Evolutionary conservation across 2,888 invertebrate species (phyloP), one percentile per base, ranked within the genome.

Genomic region (Anarsia innoxiella): DNA sequence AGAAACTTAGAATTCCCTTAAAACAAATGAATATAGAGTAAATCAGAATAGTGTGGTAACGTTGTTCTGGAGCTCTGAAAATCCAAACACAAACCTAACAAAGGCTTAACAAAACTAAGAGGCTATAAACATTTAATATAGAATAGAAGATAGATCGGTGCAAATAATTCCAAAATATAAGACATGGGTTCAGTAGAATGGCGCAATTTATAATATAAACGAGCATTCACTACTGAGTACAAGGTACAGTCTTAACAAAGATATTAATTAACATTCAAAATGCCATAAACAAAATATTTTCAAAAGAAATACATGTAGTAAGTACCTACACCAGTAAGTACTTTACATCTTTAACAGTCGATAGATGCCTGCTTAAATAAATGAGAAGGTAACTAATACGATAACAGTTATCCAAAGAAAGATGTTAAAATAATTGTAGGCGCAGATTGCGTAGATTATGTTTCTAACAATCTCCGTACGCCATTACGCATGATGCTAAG

Each of bases 181-280:
- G 46, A 59, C 47, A 49, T 52, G 52, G 53, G 49, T 49, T 58
- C 49, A 55, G 53, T 55, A 58, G 62, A 64, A 55, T 46, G 44
- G 51, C 54, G 46, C 41, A 48, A 40, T 42, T 53, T 59, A 58
- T 51, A 59, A 19, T 5, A 5, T n/a, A n/a, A n/a, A n/a, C 8
- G 8, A 19, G 51, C 53, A 60, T 55, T 52, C 43, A 33, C 57
- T 66, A 66, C 45, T 49, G 50, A 44, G 31, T 38, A 61, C 40
- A 52, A 59, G 49, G 48, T 50, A 66, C 73, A 72, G 73, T 74
- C 73, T 73, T 70, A 58, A 65, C 53, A 53, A 65, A 65, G 57
- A 57, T 54, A 62, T 59, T 39, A 51, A 40, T 56, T 52, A 51
- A 40, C 56, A 52, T 57, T 58, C 51, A 57, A 71, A 67, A 69